phyloP scores from a whole-genome alignment of 2,888 invertebrate genomes.

The Zygogramma bicolorata region DNA sequence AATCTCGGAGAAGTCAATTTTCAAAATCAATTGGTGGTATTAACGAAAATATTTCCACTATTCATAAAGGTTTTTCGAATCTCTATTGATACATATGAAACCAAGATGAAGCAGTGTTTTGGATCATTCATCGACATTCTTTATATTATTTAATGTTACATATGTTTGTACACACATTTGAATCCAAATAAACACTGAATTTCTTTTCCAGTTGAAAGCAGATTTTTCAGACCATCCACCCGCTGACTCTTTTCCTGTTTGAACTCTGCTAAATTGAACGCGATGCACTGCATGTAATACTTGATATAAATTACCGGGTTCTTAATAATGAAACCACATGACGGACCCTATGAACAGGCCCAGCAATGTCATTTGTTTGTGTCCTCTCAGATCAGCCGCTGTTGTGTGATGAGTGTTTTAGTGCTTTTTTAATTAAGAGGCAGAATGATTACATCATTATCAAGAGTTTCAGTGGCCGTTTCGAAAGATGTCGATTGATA shows the following conservation, averaged over 20 bases:
- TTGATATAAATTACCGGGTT: slow-evolving; percentile 40
- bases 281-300: background rate
- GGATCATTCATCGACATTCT: no score
- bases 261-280: background rate
- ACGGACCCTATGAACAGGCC: slow-evolving; percentile 33
- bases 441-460: slow-evolving; percentile 7
- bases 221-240: background rate
- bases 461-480: background rate
- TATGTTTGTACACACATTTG: no score
- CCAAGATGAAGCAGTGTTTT: no score
- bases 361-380: slow-evolving; percentile 35
- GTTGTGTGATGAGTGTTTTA: background rate
- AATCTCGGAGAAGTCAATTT: no score
- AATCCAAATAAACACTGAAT: background rate
- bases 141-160: no score
- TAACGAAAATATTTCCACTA: no score
- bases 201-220: background rate
- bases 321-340: slow-evolving; percentile 47
- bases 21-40: no score
- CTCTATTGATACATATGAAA: no score
- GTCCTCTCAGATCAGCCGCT: slow-evolving; percentile 30
- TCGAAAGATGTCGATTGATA: background rate
- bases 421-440: background rate
- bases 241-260: background rate
- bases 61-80: no score